Conservation (phyloP, 2,888 invertebrate genomes). For the Torymus texanus region DNA sequence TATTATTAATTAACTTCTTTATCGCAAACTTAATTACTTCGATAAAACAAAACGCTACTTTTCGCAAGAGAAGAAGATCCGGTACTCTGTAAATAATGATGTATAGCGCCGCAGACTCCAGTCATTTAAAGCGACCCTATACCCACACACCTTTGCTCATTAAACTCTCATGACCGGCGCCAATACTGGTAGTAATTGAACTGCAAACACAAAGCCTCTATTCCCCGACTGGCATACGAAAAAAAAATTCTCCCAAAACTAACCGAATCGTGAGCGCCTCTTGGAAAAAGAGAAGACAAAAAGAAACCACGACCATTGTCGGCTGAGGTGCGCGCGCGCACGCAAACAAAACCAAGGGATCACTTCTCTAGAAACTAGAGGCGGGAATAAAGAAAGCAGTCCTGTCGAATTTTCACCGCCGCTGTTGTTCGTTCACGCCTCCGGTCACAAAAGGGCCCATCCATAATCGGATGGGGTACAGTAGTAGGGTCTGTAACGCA, state of each 20-base stretch:
- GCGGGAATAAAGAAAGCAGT: not conserved
- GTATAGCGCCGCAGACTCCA: constrained; percentile 2
- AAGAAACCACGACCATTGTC: not conserved
- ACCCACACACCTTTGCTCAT: not conserved
- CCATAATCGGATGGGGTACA: not conserved
- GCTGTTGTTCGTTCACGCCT: constrained; percentile 8
- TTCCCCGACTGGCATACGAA: not conserved
- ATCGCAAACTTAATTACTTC: too few species aligned
- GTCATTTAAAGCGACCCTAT: constrained; percentile 30
- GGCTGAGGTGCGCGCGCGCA: constrained; percentile 13
- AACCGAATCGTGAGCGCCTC: not conserved
- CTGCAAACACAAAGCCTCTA: constrained; percentile 33
- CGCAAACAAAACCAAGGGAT: constrained; percentile 19
- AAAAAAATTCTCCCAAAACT: not conserved
- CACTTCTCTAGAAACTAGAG: not conserved
- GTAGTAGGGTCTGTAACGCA: too few species aligned
- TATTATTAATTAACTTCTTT: too few species aligned
- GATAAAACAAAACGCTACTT: too few species aligned
- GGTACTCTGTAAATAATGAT: not conserved
- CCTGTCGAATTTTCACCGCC: not conserved
- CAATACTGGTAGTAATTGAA: constrained; percentile 38
- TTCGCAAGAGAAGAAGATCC: too few species aligned
- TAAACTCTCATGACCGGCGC: constrained; percentile 37
- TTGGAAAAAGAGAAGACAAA: not conserved
- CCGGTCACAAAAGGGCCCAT: constrained; percentile 15